phyloP scores from a whole-genome alignment of 2,113 vertebrate genomes.

The Porphyrio hochstetteri region DNA sequence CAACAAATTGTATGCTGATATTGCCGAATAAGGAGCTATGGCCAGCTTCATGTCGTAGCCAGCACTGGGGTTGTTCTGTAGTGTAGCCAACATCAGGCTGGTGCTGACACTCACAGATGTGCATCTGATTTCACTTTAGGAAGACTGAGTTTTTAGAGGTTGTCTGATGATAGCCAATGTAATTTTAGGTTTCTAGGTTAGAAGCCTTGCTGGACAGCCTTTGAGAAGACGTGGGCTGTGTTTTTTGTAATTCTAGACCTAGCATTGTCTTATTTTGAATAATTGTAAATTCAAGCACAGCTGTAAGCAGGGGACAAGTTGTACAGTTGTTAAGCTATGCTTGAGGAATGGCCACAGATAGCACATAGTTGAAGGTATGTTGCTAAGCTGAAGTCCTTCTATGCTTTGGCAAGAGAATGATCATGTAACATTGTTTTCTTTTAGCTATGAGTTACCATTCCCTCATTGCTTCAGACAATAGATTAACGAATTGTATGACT shows the following conservation, averaged over 20 bases:
- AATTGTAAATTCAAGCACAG: neutral
- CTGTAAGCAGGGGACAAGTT: neutral
- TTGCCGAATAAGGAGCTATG: conserved; percentile 48
- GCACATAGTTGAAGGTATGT: neutral
- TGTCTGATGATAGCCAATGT: neutral
- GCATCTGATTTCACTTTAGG: conserved; percentile 36
- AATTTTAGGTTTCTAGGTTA: conserved; percentile 9
- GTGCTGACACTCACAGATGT: conserved; percentile 37
- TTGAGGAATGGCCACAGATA: neutral
- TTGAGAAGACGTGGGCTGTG: neutral
- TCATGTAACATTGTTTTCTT: neutral
- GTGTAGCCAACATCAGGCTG: conserved; percentile 3
- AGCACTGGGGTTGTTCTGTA: conserved; percentile 38
- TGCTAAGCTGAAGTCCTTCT: neutral
- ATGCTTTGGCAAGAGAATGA: neutral
- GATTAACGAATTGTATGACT: neutral
- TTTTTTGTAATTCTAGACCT: neutral
- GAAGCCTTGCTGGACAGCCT: neutral
- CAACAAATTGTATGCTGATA: conserved; percentile 74
- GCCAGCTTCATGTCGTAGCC: conserved; percentile 20
- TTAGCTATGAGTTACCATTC: neutral
- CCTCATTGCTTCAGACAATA: neutral
- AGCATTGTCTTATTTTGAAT: neutral
- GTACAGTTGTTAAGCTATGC: neutral
- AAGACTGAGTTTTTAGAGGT: neutral